These are phyloP conservation scores for Perca fluviatilis DNA, from an alignment of 2,113 vertebrate species.

Conservation along the genomic window DNA sequence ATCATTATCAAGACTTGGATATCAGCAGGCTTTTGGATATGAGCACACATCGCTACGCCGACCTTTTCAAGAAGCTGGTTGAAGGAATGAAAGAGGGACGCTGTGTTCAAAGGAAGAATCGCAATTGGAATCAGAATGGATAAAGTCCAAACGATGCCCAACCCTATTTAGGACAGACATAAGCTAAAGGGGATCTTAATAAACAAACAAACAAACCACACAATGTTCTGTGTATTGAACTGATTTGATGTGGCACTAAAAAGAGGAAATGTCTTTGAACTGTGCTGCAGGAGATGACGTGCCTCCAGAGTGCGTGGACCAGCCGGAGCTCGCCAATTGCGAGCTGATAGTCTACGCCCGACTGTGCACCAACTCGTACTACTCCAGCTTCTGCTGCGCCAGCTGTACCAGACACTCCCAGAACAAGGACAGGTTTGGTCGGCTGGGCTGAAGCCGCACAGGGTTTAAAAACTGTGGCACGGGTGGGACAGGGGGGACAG, in stretches of 20 bases:
- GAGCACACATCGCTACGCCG: too few relatives aligned
- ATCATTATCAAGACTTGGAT: too few relatives aligned
- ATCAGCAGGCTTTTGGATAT: too few relatives aligned
- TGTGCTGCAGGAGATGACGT: slow-evolving; percentile 26
- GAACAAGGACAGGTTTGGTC: slow-evolving; percentile 30
- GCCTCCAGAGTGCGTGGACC: slow-evolving; percentile 88
- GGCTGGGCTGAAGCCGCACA: slow-evolving; percentile 27
- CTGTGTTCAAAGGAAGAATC: too few relatives aligned
- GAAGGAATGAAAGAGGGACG: too few relatives aligned
- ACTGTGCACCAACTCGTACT: slow-evolving; percentile 92
- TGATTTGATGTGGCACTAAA: not conserved
- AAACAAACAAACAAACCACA: too few relatives aligned
- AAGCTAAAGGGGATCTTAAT: too few relatives aligned
- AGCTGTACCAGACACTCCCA: slow-evolving; percentile 87
- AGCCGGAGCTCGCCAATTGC: slow-evolving; percentile 94
- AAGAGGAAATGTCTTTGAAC: not conserved
- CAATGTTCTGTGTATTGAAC: not conserved
- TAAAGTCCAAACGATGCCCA: too few relatives aligned
- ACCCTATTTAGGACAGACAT: too few relatives aligned
- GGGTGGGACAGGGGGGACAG: not conserved
- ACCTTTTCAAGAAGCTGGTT: too few relatives aligned
- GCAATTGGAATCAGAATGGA: too few relatives aligned
- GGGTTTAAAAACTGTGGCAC: not conserved
- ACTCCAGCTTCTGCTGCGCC: slow-evolving; percentile 96
- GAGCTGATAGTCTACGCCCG: slow-evolving; percentile 92